phyloP scores from a whole-genome alignment of 2,113 vertebrate genomes.

The Solea solea region DNA sequence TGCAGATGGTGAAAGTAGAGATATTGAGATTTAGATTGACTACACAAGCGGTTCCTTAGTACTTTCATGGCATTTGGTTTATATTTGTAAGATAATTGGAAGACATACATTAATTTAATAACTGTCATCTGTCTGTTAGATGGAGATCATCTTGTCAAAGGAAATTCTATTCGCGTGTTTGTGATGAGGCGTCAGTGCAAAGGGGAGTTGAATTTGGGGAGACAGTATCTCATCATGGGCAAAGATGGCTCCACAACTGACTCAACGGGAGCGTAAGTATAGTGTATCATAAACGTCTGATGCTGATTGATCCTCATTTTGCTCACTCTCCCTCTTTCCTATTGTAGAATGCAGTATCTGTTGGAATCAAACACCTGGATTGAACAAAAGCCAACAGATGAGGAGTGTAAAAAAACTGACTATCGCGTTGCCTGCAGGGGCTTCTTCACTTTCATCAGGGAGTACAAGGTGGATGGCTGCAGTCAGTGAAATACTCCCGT shows the following conservation, averaged over 20 bases:
- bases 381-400: constrained; percentile 50
- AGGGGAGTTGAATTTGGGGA: constrained; percentile 31
- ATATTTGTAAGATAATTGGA: neutral
- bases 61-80: neutral
- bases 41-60: no score
- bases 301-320: neutral
- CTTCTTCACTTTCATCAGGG: constrained; percentile 44
- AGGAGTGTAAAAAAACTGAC: constrained; percentile 38
- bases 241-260: constrained; percentile 78
- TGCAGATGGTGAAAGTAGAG: no score
- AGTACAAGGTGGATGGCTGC: constrained; percentile 72
- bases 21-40: no score
- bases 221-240: constrained; percentile 80
- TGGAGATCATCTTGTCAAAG: constrained; percentile 25
- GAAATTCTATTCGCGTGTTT: constrained; percentile 66
- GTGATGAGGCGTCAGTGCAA: constrained; percentile 78
- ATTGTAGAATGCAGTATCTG: constrained; percentile 77
- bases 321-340: constrained; percentile 1
- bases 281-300: neutral
- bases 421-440: neutral
- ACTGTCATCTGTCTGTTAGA: constrained; percentile 45
- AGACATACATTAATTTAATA: neutral
- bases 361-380: constrained; percentile 80
- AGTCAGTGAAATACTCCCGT: constrained; percentile 51
- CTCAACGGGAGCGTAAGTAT: constrained; percentile 67